These are phyloP conservation scores for Myotis daubentonii DNA, from an alignment of 2,797 vertebrate genomes.

Conservation along the genomic window DNA sequence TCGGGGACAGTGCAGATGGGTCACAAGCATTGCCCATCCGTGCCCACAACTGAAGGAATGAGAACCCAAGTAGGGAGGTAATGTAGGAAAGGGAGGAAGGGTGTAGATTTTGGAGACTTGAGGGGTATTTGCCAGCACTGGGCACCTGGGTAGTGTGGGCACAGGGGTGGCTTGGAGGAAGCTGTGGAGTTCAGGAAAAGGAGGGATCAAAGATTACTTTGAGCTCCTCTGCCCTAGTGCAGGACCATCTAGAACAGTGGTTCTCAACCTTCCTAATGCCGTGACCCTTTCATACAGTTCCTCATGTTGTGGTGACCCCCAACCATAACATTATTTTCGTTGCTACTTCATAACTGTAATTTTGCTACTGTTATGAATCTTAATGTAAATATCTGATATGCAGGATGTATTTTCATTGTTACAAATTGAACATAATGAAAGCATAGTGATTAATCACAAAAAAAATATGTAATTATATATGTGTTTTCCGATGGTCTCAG, in stretches of 20 bases:
- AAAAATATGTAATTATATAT: too few relatives aligned
- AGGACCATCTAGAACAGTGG: background rate
- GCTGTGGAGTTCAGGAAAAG: background rate
- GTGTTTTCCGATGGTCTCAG: too few relatives aligned
- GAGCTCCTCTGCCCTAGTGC: background rate
- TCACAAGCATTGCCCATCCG: background rate
- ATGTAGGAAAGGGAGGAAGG: background rate
- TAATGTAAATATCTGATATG: too few relatives aligned
- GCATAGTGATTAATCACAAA: too few relatives aligned
- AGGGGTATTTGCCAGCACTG: background rate
- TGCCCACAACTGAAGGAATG: background rate
- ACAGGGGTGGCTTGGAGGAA: background rate
- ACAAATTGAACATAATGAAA: too few relatives aligned
- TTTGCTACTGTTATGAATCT: too few relatives aligned
- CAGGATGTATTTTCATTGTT: too few relatives aligned
- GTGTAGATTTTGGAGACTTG: background rate
- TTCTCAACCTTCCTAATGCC: too few relatives aligned
- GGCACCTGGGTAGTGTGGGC: background rate
- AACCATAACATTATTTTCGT: too few relatives aligned
- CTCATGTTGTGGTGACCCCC: too few relatives aligned
- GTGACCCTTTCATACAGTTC: too few relatives aligned
- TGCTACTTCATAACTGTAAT: too few relatives aligned
- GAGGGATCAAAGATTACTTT: background rate
- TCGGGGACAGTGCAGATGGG: background rate
- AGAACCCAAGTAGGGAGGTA: background rate